Percentiles rank a stretch among this genome's conserved stretches.
phyloP scores from a whole-genome alignment of 2,797 vertebrate genomes.

The Cryptoprocta ferox region DNA sequence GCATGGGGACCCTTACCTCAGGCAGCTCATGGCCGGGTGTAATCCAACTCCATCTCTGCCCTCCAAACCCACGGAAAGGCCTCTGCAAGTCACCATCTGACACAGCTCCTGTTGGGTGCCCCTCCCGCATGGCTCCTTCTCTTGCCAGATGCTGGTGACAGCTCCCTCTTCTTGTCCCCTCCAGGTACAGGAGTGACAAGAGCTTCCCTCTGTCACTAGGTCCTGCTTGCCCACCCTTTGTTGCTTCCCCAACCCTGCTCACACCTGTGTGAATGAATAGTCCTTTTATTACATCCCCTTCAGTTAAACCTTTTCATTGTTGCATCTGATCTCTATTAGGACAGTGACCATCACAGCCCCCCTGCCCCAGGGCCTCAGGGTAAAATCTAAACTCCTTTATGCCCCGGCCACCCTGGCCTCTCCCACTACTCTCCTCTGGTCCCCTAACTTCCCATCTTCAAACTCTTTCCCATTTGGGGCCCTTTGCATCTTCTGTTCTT shows the following conservation, averaged over 20 bases:
- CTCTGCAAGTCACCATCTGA: background rate
- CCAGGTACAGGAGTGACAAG: background rate
- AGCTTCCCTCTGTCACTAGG: background rate
- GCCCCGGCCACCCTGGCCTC: background rate
- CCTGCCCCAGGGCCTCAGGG: background rate
- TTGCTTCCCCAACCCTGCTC: background rate
- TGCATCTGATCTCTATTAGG: background rate
- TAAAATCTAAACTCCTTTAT: background rate
- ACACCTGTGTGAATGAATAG: background rate
- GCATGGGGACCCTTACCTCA: background rate
- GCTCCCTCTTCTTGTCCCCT: background rate
- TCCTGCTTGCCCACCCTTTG: too few species aligned
- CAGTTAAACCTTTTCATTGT: background rate
- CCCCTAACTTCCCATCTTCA: background rate
- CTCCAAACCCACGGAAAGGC: background rate
- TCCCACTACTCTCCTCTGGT: background rate
- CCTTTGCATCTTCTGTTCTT: background rate
- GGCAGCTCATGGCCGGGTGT: rapidly evolving
- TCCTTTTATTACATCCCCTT: background rate
- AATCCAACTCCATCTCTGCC: background rate
- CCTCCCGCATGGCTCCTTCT: background rate
- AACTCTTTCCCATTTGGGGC: background rate
- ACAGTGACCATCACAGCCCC: background rate
- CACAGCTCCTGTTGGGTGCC: background rate
- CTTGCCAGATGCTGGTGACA: background rate